A percentile compares a stretch with the other conserved stretches of the same genome.
Evolutionary conservation across 2,113 vertebrate genomes (phyloP).

Genomic region (Epinephelus fuscoguttatus): DNA sequence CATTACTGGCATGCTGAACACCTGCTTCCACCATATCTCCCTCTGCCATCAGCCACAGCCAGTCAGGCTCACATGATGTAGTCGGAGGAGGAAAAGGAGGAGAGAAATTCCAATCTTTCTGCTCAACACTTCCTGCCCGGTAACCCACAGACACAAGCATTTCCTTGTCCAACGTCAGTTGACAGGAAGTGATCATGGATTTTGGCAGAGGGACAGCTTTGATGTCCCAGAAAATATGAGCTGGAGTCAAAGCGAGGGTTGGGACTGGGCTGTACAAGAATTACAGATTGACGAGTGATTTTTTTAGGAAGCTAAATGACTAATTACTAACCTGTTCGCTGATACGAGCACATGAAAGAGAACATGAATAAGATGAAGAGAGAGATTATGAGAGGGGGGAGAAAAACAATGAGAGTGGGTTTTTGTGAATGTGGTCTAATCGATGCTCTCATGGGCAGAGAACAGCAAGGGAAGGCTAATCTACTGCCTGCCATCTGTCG

Average conservation of each 20-base stretch:
- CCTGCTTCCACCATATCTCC: conserved; percentile 54
- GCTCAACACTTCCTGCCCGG: conserved; percentile 67
- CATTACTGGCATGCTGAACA: conserved; percentile 23
- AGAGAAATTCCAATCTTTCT: conserved; percentile 65
- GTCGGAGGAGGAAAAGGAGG: conserved; percentile 52
- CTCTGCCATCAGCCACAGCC: conserved; percentile 17
- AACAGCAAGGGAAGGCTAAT: conserved; percentile 51
- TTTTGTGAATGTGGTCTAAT: conserved; percentile 6
- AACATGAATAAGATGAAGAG: conserved; percentile 10
- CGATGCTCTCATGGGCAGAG: conserved; percentile 26
- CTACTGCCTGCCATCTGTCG: conserved; percentile 68
- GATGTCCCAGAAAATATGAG: conserved; percentile 34
- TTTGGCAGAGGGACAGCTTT: conserved; percentile 38
- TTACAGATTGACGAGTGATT: background rate
- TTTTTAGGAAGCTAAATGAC: conserved; percentile 1
- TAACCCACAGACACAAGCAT: conserved; percentile 56
- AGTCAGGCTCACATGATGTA: conserved; percentile 53
- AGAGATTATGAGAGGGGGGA: background rate
- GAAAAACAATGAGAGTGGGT: background rate
- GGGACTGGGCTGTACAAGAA: background rate
- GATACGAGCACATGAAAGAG: conserved; percentile 4
- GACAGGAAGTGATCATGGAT: conserved; percentile 59
- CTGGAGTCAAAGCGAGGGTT: background rate
- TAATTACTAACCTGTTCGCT: background rate
- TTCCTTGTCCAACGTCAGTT: conserved; percentile 54